Evolutionary conservation across 2,888 invertebrate genomes (phyloP).

Genomic region (Lapara coniferarum): DNA sequence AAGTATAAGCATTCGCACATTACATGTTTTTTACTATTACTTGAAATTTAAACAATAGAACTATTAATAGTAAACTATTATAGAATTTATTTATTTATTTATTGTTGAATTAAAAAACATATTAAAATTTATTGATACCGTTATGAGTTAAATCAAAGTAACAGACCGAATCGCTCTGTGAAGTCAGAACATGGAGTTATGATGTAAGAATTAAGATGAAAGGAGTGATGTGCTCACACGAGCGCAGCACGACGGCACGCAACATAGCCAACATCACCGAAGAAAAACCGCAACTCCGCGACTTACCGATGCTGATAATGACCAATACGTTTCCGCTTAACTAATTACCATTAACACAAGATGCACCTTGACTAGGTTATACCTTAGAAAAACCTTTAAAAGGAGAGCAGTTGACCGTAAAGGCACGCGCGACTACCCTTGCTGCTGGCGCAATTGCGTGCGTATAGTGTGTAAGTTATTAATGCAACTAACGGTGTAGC

Average conservation of each 20-base stretch:
- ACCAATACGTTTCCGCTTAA: conserved; percentile 71
- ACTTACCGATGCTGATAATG: conserved; percentile 69
- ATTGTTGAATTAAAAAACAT: too few relatives aligned
- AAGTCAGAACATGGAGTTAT: conserved; percentile 58
- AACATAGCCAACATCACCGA: conserved; percentile 45
- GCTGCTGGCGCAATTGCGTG: conserved; percentile 13
- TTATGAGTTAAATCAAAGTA: conserved; percentile 57
- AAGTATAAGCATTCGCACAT: too few relatives aligned
- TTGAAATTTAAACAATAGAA: too few relatives aligned
- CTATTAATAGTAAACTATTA: too few relatives aligned
- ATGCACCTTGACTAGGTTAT: conserved; percentile 30
- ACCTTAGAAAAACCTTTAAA: conserved; percentile 25
- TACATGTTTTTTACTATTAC: too few relatives aligned
- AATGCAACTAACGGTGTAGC: not conserved
- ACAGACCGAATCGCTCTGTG: conserved; percentile 55
- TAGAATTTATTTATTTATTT: too few relatives aligned
- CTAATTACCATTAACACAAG: conserved; percentile 58
- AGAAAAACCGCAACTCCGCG: conserved; percentile 64
- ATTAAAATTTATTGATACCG: conserved; percentile 44
- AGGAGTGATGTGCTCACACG: conserved; percentile 54
- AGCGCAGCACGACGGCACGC: conserved; percentile 66
- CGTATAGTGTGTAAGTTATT: not conserved
- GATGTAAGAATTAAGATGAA: conserved; percentile 59
- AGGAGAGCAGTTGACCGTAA: conserved; percentile 44
- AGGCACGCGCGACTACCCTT: conserved; percentile 50